Base-by-base conservation (phyloP, 2,888 invertebrate genomes). In the Eupithecia subumbrata region DNA sequence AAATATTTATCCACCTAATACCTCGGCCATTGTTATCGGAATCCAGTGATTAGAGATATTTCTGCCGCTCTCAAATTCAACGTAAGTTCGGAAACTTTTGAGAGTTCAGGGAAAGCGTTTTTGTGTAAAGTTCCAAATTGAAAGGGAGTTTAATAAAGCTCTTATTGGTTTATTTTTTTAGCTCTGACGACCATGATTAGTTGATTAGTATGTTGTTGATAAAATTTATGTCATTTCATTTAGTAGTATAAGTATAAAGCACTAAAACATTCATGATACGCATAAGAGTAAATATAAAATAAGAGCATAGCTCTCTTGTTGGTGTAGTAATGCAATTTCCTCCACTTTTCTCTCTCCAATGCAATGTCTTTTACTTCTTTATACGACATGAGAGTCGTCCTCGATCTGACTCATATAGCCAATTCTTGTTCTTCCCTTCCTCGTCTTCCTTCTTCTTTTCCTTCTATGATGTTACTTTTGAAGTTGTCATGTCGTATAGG, bases 1-100 rank as follows among this genome's bases (percentile, higher is more conserved):
- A 78, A 80, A 79, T 81, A 79, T 80, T 81, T 79, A 81, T 76
- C 72, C 73, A 69, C 56, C 76, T 81, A 80, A 80, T 78, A 79
- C 77, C 77, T 72, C 68, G 72, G 66, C 69, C 67, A 80, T 81
- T 80, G 76, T 76, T 76, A 43, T 37, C 71, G 34, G 34, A 69
- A 66, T 56, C 48, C 66, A 34, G 71, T 63, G 56, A 63, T 74
- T 70, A 68, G 63, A 60, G 67, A 34, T 56, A 63, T 67, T 70
- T 30, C 66, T 37, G n/a, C 66, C 60, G 25, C 12, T 25, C 25
- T 60, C 60, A 5, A 25, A 14, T 60, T 25, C 60, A 25, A 56
- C 56, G 48, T 22, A 25, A 60, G 25, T 60, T 60, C 60, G 14
- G 60, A 60, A 5, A 60, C 22, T 25, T 25, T 12, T 60, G 56